These are phyloP conservation scores for Chrysaora quinquecirrha DNA, from an alignment of 30 jellyfish, hydroid and myxozoan species.

Conservation along the genomic window DNA sequence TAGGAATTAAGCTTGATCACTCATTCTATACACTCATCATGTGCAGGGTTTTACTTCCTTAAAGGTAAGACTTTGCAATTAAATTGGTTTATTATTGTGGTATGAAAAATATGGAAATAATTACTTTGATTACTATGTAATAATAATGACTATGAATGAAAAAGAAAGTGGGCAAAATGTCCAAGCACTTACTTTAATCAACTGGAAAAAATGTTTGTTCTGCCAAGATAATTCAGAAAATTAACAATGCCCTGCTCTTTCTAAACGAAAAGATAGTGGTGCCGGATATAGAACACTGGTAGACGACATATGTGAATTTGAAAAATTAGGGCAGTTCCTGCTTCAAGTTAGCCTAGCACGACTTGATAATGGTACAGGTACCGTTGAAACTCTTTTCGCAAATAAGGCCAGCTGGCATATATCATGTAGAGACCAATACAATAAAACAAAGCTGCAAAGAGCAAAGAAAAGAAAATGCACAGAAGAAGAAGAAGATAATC, in stretches of 20 bases:
- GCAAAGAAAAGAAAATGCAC: constrained; percentile 39
- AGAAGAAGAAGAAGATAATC: constrained; percentile 26
- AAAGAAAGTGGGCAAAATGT: neutral
- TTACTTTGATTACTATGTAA: too few species aligned
- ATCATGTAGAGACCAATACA: constrained; percentile 41
- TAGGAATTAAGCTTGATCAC: too few species aligned
- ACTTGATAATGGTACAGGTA: constrained; percentile 49
- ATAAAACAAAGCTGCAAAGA: constrained; percentile 26
- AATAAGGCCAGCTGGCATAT: constrained; percentile 31
- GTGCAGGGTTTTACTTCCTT: too few species aligned
- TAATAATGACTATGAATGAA: too few species aligned
- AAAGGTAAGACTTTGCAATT: too few species aligned
- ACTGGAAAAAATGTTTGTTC: too few species aligned
- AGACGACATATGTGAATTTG: constrained; percentile 27
- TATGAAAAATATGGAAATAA: too few species aligned
- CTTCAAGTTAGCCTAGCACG: constrained; percentile 5
- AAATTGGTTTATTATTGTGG: too few species aligned
- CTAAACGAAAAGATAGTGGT: constrained; percentile 28
- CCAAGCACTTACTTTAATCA: neutral
- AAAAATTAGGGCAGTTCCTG: constrained; percentile 24
- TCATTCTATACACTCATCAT: too few species aligned
- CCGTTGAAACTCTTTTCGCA: constrained; percentile 6
- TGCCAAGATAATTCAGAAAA: constrained; percentile 21
- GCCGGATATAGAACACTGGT: constrained; percentile 31
- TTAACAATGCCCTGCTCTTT: constrained; percentile 35